phyloP scores from a whole-genome alignment of 1,140 invertebrate genomes.

The Drosophila grimshawi region DNA sequence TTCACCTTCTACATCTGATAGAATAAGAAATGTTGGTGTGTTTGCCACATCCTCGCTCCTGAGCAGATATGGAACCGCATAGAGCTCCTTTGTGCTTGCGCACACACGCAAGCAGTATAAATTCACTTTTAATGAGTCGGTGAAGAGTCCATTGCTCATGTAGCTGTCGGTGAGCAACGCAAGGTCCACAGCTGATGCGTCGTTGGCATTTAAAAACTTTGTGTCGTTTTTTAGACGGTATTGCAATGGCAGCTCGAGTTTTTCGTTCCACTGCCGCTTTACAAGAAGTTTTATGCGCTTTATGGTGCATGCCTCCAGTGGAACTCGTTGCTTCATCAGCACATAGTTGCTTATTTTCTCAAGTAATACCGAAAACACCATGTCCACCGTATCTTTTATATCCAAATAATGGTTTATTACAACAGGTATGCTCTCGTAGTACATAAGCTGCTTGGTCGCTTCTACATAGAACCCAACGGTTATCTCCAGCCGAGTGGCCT shows the following conservation, averaged over 20 bases:
- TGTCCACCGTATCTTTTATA: conserved; percentile 58
- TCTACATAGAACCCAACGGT: conserved; percentile 63
- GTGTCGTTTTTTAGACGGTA: conserved; percentile 48
- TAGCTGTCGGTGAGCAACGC: conserved; percentile 36
- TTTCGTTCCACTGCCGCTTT: conserved; percentile 29
- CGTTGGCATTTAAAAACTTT: background rate
- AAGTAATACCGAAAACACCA: conserved; percentile 60
- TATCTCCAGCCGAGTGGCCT: conserved; percentile 37
- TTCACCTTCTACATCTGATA: conserved; percentile 51
- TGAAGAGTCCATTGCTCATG: conserved; percentile 38
- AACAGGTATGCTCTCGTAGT: conserved; percentile 49
- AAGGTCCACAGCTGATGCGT: conserved; percentile 7
- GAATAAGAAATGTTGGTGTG: conserved; percentile 59
- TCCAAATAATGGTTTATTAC: conserved; percentile 52
- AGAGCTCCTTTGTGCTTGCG: conserved; percentile 56
- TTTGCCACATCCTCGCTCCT: conserved; percentile 41
- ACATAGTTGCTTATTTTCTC: conserved; percentile 64
- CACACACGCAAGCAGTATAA: conserved; percentile 60
- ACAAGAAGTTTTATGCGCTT: conserved; percentile 57
- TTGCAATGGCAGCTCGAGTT: conserved; percentile 42
- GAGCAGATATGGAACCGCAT: conserved; percentile 55
- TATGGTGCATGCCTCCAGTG: conserved; percentile 48
- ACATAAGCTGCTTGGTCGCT: conserved; percentile 41
- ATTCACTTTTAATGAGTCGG: conserved; percentile 36
- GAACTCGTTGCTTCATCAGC: conserved; percentile 26